phyloP scores from a whole-genome alignment of 2,113 vertebrate genomes.

The Calypte anna region DNA sequence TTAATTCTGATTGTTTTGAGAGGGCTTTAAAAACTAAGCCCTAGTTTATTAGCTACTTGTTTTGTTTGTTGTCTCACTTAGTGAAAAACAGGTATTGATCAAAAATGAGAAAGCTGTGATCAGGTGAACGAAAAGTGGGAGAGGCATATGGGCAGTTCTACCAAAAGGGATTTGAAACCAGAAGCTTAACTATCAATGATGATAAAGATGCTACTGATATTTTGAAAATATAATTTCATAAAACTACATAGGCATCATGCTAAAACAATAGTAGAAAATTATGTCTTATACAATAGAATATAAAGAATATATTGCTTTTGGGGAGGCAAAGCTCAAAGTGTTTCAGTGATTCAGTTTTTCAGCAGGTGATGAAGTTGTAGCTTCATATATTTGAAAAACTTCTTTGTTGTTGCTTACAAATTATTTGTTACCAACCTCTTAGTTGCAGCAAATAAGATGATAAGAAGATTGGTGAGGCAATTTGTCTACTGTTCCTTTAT shows the following conservation, averaged over 20 bases:
- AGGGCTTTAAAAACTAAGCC: background rate
- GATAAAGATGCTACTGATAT: background rate
- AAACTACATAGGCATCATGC: background rate
- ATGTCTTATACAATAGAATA: too few species aligned
- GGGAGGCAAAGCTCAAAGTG: background rate
- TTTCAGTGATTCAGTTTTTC: background rate
- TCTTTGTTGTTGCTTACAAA: background rate
- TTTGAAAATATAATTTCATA: background rate
- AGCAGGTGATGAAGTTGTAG: background rate
- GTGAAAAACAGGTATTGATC: background rate
- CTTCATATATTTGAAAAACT: background rate
- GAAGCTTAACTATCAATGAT: background rate
- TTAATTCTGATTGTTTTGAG: background rate
- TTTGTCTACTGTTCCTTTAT: background rate
- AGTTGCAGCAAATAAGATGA: background rate
- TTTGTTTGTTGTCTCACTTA: background rate
- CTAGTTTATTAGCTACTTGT: background rate
- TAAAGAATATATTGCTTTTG: background rate
- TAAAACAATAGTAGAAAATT: background rate
- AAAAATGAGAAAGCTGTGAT: background rate
- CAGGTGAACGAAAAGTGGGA: background rate
- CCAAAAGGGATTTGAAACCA: background rate
- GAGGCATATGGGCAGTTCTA: background rate
- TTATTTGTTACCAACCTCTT: background rate
- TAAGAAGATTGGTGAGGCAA: background rate